phyloP scores from a whole-genome alignment of 2,797 vertebrate genomes.

The Galago senegalensis region DNA sequence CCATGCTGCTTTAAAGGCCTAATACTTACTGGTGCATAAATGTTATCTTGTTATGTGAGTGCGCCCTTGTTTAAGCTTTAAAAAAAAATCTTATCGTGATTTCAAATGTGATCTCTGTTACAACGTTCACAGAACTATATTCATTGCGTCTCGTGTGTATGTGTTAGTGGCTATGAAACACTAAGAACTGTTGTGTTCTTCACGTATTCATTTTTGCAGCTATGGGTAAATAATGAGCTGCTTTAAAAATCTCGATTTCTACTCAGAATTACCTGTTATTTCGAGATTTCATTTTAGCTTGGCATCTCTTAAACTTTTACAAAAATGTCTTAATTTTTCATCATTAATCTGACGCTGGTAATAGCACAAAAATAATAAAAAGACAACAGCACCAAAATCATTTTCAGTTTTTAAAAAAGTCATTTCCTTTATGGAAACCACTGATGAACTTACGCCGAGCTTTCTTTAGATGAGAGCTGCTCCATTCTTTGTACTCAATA shows the following conservation, averaged over 20 bases:
- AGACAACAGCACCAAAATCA: not conserved
- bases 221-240: constrained; percentile 45
- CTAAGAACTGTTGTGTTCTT: not conserved
- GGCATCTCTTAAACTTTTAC: constrained; percentile 43
- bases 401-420: not conserved
- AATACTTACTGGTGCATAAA: constrained; percentile 6
- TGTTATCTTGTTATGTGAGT: constrained; percentile 3
- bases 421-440: constrained; percentile 7
- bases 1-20: not conserved
- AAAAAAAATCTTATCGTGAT: not conserved
- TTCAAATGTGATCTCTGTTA: not conserved
- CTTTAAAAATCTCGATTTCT: constrained; percentile 62
- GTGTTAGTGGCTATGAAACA: not conserved
- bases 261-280: constrained; percentile 37
- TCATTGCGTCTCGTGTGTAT: not conserved
- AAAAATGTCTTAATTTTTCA: constrained; percentile 57
- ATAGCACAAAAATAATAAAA: constrained; percentile 13
- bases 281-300: constrained; percentile 64
- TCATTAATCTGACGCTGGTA: not conserved
- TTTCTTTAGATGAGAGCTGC: not conserved
- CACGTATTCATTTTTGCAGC: constrained; percentile 42
- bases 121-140: not conserved
- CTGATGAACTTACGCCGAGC: not conserved
- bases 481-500: not conserved
- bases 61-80: constrained; percentile 19